Evolutionary conservation across 2,888 invertebrate genomes (phyloP).

Genomic region (Malachius bipustulatus): DNA sequence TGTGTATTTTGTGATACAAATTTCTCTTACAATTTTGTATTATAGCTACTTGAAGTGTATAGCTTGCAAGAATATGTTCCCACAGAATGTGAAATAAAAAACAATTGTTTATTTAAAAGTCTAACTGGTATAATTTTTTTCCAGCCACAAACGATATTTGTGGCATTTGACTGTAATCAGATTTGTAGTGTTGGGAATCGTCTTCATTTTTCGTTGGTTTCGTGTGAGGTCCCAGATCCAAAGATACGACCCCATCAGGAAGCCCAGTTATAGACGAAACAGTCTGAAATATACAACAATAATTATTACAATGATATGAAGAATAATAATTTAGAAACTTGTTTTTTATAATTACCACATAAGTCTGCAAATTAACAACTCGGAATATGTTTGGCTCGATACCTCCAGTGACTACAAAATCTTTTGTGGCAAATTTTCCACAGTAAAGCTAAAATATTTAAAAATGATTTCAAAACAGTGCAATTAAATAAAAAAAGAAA

Average conservation of each 20-base stretch:
- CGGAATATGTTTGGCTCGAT: constrained; percentile 47
- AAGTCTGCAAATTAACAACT: constrained; percentile 47
- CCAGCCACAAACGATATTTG: constrained; percentile 43
- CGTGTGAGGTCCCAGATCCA: constrained; percentile 44
- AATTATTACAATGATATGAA: too few species aligned
- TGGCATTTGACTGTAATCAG: constrained; percentile 31
- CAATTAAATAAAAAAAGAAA: not conserved
- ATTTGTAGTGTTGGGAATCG: constrained; percentile 17
- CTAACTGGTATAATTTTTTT: constrained; percentile 44
- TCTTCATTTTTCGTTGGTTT: constrained; percentile 31
- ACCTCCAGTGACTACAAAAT: constrained; percentile 49
- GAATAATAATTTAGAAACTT: not conserved
- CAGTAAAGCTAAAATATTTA: constrained; percentile 45
- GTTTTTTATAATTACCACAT: constrained; percentile 21
- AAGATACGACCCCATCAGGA: constrained; percentile 43
- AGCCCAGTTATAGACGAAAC: constrained; percentile 43
- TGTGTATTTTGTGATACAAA: constrained; percentile 3
- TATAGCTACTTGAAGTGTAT: constrained; percentile 42
- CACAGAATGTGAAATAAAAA: constrained; percentile 14
- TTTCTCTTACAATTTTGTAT: too few species aligned
- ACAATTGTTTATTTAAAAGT: constrained; percentile 25
- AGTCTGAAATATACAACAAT: constrained; percentile 41
- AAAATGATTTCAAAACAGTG: too few species aligned
- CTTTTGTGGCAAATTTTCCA: constrained; percentile 46
- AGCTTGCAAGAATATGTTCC: too few species aligned